These are phyloP conservation scores for Sarcophilus harrisii DNA, from an alignment of 2,797 vertebrate genomes.

Conservation along the genomic window DNA sequence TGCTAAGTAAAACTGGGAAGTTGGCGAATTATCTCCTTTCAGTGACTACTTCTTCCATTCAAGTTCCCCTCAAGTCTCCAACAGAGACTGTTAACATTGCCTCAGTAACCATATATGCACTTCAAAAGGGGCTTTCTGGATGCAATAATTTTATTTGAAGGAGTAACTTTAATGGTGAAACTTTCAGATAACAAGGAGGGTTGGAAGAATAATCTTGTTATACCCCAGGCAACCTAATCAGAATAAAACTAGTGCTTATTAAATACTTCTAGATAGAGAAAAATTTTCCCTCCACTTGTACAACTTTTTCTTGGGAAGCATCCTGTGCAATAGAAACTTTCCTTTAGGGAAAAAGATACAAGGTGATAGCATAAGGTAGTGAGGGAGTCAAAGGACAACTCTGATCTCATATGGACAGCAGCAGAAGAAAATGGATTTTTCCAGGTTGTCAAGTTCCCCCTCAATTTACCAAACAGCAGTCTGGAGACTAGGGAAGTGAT, in stretches of 20 bases:
- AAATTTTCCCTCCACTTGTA: not conserved
- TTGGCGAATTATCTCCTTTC: not conserved
- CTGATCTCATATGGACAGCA: not conserved
- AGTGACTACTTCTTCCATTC: not conserved
- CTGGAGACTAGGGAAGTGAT: not conserved
- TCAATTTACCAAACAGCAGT: not conserved
- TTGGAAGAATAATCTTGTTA: not conserved
- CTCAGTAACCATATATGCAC: not conserved
- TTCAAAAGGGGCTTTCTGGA: not conserved
- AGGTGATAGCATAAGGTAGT: not conserved
- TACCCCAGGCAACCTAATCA: not conserved
- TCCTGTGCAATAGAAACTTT: constrained; percentile 35
- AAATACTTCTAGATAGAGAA: not conserved
- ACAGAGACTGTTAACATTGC: not conserved
- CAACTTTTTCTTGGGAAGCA: not conserved
- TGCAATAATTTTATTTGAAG: not conserved
- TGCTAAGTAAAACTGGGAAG: not conserved
- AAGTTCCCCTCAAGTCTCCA: not conserved
- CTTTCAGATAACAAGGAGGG: not conserved
- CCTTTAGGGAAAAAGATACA: not conserved
- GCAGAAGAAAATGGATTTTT: not conserved
- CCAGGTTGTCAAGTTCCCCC: not conserved
- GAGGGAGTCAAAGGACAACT: not conserved
- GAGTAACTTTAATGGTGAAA: not conserved
- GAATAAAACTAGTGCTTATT: not conserved